Evolutionary conservation across 2,113 vertebrate genomes (phyloP).

Genomic region (Myanophis thanlyinensis): DNA sequence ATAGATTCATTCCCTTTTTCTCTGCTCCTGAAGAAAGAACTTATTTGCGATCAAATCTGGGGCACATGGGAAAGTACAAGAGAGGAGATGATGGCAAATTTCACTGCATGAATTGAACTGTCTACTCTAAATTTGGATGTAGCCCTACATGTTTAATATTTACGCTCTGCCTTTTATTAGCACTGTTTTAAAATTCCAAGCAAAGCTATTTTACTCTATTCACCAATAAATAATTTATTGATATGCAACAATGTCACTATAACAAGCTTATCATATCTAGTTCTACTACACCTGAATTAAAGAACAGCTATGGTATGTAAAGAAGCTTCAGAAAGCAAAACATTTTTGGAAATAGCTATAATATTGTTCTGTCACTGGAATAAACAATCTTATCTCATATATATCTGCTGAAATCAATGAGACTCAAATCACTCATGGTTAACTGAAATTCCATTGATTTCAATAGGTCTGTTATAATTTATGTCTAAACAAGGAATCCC

Average conservation of each 20-base stretch:
- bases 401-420: not conserved
- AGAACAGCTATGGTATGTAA: not conserved
- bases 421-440: not conserved
- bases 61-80: not conserved
- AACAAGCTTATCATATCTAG: not conserved
- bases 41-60: not conserved
- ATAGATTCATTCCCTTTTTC: not conserved
- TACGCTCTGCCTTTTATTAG: constrained; percentile 27
- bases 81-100: not conserved
- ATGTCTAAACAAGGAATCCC: not conserved
- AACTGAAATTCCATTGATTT: not conserved
- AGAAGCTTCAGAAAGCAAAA: not conserved
- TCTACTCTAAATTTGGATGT: not conserved
- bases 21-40: not conserved
- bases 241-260: not conserved
- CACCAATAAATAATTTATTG: constrained; percentile 44
- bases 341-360: not conserved
- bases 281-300: not conserved
- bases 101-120: not conserved
- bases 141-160: not conserved
- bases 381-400: not conserved
- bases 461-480: not conserved
- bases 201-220: constrained; percentile 35
- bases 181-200: constrained; percentile 6
- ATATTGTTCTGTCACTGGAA: not conserved